phyloP scores from a whole-genome alignment of 64 coral and sea anemone genomes.

The Actinia tenebrosa region DNA sequence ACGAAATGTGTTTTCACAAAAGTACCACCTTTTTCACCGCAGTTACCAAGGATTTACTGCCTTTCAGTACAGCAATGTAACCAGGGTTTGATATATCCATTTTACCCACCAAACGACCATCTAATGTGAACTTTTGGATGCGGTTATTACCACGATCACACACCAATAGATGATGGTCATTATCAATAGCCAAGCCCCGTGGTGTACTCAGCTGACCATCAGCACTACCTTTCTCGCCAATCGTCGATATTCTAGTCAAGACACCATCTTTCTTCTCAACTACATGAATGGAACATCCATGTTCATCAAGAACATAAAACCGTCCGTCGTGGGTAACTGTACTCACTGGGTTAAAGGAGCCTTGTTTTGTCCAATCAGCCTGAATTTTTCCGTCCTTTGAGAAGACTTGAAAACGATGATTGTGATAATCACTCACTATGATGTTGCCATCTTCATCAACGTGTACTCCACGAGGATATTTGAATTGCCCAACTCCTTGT shows the following conservation, averaged over 20 bases:
- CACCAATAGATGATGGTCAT: not conserved
- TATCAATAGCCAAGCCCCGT: not conserved
- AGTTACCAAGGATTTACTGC: not conserved
- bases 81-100: not conserved
- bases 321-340: not conserved
- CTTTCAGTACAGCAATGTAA: not conserved
- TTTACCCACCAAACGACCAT: constrained; percentile 3
- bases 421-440: not conserved
- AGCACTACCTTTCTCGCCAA: not conserved
- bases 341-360: not conserved
- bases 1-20: not conserved
- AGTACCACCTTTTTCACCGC: not conserved
- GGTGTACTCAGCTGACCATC: not conserved
- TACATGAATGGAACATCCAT: not conserved
- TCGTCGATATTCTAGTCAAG: not conserved
- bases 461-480: not conserved
- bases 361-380: not conserved
- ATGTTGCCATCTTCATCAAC: not conserved
- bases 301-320: not conserved
- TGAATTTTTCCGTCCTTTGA: not conserved
- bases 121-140: not conserved
- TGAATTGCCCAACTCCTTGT: not conserved
- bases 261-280: not conserved
- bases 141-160: not conserved
- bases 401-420: constrained; percentile 3